A percentile compares a stretch with the other conserved stretches of the same genome.
Conservation (phyloP, 2,113 vertebrate species). For the Lepidothrix coronata region DNA sequence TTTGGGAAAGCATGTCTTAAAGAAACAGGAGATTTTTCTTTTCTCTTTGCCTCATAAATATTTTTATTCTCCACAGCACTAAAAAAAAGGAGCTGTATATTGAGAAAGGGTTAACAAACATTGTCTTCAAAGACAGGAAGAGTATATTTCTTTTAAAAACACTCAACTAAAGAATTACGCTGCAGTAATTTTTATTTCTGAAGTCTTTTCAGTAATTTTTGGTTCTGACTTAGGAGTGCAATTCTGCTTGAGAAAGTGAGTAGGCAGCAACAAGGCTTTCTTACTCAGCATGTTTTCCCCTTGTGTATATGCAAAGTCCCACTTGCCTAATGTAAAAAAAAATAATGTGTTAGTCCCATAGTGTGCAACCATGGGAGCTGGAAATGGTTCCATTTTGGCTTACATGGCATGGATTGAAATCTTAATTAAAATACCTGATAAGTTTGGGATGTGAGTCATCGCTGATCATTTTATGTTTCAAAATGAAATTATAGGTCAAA, state of each 20-base stretch:
- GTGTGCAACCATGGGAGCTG: not conserved
- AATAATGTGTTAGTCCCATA: not conserved
- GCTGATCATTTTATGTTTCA: not conserved
- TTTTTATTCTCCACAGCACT: not conserved
- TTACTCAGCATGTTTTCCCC: not conserved
- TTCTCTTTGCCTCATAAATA: not conserved
- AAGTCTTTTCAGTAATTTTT: not conserved
- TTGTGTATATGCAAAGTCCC: not conserved
- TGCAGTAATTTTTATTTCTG: not conserved
- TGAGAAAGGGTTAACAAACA: not conserved
- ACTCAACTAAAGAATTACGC: fast-evolving
- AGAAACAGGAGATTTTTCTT: not conserved
- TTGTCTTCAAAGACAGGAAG: not conserved
- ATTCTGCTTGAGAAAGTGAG: not conserved
- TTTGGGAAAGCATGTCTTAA: not conserved
- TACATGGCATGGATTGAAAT: not conserved
- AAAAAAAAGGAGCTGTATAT: not conserved
- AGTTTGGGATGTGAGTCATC: not conserved
- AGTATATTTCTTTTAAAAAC: not conserved
- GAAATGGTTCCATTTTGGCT: not conserved
- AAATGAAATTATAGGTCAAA: not conserved
- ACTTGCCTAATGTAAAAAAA: not conserved
- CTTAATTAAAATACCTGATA: not conserved
- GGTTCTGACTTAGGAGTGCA: not conserved
- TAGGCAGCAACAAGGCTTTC: not conserved